Percentiles rank a stretch among this genome's conserved stretches.
Evolutionary conservation across 2,888 invertebrate genomes (phyloP).

Genomic region (Campaea margaritaria): DNA sequence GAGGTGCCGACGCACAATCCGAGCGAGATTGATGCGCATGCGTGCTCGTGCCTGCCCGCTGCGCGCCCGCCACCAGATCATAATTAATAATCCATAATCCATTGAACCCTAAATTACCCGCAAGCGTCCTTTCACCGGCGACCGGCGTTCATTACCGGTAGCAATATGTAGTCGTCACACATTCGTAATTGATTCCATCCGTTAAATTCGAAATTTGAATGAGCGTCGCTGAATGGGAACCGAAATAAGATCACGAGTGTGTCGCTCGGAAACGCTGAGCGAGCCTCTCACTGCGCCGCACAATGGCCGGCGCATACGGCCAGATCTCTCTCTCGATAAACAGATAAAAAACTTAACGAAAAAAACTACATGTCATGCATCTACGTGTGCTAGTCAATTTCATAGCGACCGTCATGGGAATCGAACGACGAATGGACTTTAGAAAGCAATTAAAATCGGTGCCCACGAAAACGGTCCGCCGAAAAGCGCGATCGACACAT

Average conservation of each 20-base stretch:
- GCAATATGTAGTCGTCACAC: constrained; percentile 76
- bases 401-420: constrained; percentile 83
- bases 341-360: constrained; percentile 68
- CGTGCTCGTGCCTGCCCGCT: constrained; percentile 76
- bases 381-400: constrained; percentile 84
- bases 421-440: constrained; percentile 80
- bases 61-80: constrained; percentile 58
- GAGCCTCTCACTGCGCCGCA: constrained; percentile 69
- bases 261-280: constrained; percentile 58
- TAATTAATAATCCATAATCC: constrained; percentile 82
- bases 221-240: constrained; percentile 73
- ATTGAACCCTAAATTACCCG: constrained; percentile 67
- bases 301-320: constrained; percentile 74
- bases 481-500: constrained; percentile 75
- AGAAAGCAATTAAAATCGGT: constrained; percentile 83
- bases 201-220: constrained; percentile 82
- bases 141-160: constrained; percentile 60
- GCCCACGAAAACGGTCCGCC: constrained; percentile 65
- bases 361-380: constrained; percentile 85
- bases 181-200: constrained; percentile 76
- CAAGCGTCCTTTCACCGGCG: constrained; percentile 61
- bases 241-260: constrained; percentile 78
- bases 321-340: constrained; percentile 80
- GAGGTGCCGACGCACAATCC: constrained; percentile 81
- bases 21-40: constrained; percentile 79